Percentiles rank a stretch among this genome's conserved stretches.
Conservation (phyloP, 2,113 vertebrate species). For the Prochilodus magdalenae region DNA sequence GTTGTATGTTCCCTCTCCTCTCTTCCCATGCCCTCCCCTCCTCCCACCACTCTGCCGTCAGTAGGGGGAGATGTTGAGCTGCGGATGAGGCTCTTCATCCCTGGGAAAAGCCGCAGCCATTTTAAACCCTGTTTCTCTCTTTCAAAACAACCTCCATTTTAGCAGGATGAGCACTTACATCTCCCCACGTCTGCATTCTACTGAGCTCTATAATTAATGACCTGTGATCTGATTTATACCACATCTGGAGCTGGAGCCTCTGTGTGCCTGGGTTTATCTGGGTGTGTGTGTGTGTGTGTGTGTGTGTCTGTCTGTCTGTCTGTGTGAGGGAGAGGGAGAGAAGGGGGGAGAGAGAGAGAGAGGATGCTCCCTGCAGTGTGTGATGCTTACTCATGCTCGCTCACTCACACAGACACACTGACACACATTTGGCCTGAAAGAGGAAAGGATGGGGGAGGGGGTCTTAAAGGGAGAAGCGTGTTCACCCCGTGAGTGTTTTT, state of each 20-base stretch:
- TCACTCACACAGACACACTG: conserved; percentile 35
- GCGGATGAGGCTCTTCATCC: conserved; percentile 24
- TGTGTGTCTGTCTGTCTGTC: not conserved
- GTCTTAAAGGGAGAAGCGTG: conserved; percentile 34
- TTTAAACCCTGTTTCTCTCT: conserved; percentile 5
- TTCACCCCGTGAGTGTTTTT: not conserved
- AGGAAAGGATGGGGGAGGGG: not conserved
- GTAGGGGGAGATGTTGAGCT: conserved; percentile 57
- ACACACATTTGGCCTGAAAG: conserved; percentile 48
- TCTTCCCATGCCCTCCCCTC: not conserved
- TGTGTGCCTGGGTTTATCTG: too few species aligned
- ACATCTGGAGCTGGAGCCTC: not conserved
- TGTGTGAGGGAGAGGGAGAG: not conserved
- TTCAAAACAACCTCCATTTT: conserved; percentile 18
- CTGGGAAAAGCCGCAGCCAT: conserved; percentile 27
- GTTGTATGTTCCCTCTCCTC: too few species aligned
- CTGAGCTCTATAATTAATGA: not conserved
- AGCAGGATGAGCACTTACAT: not conserved
- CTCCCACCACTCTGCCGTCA: not conserved
- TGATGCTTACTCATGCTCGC: conserved; percentile 31
- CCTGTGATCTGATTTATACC: too few species aligned
- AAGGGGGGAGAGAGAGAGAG: not conserved
- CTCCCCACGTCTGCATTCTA: not conserved
- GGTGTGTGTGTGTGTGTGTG: not conserved
- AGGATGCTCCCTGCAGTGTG: not conserved